Evolutionary conservation across 2,888 invertebrate species (phyloP).

Genomic region (Ctena decussata): DNA sequence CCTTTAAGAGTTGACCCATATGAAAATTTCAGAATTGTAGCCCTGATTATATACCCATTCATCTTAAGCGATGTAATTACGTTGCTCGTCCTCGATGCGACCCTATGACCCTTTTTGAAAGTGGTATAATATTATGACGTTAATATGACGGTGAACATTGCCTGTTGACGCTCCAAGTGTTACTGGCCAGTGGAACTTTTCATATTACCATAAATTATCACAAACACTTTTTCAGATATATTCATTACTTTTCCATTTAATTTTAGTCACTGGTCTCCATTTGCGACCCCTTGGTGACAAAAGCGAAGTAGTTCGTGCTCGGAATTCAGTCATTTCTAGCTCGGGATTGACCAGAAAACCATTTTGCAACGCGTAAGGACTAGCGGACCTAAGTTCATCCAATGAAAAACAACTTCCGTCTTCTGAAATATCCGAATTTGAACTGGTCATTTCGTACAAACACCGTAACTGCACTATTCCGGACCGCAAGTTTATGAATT

Average conservation of each 20-base stretch:
- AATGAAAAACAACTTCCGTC: slow-evolving; percentile 77
- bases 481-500: slow-evolving; percentile 77
- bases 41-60: too few species aligned
- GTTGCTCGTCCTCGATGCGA: too few species aligned
- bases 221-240: slow-evolving; percentile 59
- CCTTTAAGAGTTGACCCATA: too few species aligned
- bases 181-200: too few species aligned
- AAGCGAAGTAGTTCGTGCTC: slow-evolving; percentile 69
- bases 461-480: slow-evolving; percentile 77
- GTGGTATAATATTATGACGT: too few species aligned
- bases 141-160: too few species aligned
- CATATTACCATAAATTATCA: too few species aligned
- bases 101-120: too few species aligned
- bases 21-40: too few species aligned
- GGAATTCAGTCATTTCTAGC: slow-evolving; percentile 66
- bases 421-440: slow-evolving; percentile 75
- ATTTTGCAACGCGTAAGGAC: slow-evolving; percentile 38
- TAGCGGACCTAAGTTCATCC: slow-evolving; percentile 61
- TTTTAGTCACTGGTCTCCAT: slow-evolving; percentile 60
- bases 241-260: slow-evolving; percentile 78
- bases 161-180: too few species aligned
- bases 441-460: slow-evolving; percentile 70
- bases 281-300: slow-evolving; percentile 63
- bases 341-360: slow-evolving; percentile 51
- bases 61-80: too few species aligned